Evolutionary conservation across 2,113 vertebrate genomes (phyloP).

Genomic region (Danionella cerebrum): DNA sequence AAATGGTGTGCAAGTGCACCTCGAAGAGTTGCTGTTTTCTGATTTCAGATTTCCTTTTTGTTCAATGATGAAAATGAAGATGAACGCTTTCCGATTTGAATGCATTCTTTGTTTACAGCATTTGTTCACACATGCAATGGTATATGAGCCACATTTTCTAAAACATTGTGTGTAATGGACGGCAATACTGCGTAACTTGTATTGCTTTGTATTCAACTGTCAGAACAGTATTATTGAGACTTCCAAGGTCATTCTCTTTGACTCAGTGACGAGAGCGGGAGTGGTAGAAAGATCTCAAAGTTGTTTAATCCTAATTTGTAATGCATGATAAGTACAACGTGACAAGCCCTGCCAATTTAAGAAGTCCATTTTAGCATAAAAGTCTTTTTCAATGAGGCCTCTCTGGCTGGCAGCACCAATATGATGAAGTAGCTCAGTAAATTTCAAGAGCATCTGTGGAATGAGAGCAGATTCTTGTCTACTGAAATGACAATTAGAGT

Average conservation of each 20-base stretch:
- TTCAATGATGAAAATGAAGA: no score
- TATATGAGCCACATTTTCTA: no score
- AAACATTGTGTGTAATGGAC: no score
- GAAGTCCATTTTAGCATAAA: slow-evolving; percentile 68
- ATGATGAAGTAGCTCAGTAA: slow-evolving; percentile 72
- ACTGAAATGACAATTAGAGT: slow-evolving; percentile 75
- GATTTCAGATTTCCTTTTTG: no score
- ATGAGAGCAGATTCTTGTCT: slow-evolving; percentile 69
- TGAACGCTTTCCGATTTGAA: no score
- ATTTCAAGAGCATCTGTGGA: slow-evolving; percentile 61
- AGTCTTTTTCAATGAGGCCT: slow-evolving; percentile 62
- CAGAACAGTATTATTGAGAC: slow-evolving; percentile 44
- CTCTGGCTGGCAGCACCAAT: slow-evolving; percentile 57
- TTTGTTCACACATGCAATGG: no score
- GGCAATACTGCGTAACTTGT: no score
- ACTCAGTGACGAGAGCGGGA: slow-evolving; percentile 46
- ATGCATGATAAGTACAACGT: slow-evolving; percentile 63
- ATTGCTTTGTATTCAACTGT: no score
- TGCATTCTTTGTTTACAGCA: no score
- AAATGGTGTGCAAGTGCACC: no score
- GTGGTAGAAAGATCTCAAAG: slow-evolving; percentile 53
- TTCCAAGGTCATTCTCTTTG: slow-evolving; percentile 49
- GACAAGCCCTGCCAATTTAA: slow-evolving; percentile 68
- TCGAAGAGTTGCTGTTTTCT: no score
- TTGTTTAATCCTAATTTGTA: slow-evolving; percentile 56